Evolutionary conservation across 2,888 invertebrate genomes (phyloP).

Genomic region (Allygus modestus): DNA sequence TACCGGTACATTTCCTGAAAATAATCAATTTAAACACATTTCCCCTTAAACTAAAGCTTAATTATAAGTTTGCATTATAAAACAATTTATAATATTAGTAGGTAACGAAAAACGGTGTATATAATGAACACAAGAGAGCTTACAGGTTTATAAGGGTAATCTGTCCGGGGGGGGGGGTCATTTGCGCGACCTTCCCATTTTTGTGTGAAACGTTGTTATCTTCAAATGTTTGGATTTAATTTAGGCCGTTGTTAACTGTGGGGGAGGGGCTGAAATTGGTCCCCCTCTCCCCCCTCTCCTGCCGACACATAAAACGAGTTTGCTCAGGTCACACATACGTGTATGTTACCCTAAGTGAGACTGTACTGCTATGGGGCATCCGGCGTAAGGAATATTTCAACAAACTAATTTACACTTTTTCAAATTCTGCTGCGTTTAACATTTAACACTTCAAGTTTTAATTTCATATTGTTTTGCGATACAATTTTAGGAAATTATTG

Average conservation of each 20-base stretch:
- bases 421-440: no score
- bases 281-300: not conserved
- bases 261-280: constrained; percentile 13
- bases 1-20: no score
- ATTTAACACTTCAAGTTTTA: no score
- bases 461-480: no score
- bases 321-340: constrained; percentile 14
- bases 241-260: constrained; percentile 49
- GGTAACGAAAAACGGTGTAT: not conserved
- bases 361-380: not conserved
- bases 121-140: not conserved
- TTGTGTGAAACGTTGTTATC: constrained; percentile 54
- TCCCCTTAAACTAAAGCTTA: no score
- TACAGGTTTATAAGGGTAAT: constrained; percentile 14
- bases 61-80: no score
- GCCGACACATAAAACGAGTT: constrained; percentile 19
- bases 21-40: no score
- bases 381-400: no score
- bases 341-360: not conserved
- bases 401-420: no score
- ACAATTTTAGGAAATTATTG: no score
- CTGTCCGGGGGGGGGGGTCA: not conserved
- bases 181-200: constrained; percentile 24
- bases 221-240: constrained; percentile 58
- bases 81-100: no score